Conservation (phyloP, 2,113 vertebrate genomes). For the Bos indicus region DNA sequence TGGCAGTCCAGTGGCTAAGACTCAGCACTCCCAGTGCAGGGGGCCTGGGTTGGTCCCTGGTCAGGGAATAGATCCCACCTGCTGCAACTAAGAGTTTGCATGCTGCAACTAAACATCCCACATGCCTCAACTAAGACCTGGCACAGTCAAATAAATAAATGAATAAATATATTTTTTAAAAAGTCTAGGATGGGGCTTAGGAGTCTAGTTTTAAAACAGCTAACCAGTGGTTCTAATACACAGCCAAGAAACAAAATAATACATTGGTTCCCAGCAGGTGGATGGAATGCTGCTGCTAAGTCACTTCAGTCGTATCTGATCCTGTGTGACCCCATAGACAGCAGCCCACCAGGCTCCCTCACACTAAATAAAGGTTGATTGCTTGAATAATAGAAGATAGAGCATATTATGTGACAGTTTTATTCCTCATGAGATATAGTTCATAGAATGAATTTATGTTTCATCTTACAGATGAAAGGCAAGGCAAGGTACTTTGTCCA, state of each 20-base stretch:
- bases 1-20: not conserved
- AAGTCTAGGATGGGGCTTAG: not conserved
- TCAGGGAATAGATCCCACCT: not conserved
- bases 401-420: not conserved
- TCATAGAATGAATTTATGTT: not conserved
- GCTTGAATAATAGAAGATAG: not conserved
- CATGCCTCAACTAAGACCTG: not conserved
- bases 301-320: not conserved
- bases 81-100: not conserved
- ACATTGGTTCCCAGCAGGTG: not conserved
- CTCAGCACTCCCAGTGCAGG: not conserved
- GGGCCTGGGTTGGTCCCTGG: not conserved
- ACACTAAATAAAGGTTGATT: not conserved
- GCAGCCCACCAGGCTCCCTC: not conserved
- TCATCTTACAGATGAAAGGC: slow-evolving; percentile 7
- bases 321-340: not conserved
- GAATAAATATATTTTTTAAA: not conserved
- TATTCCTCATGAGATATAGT: not conserved
- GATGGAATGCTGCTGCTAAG: not conserved
- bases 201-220: not conserved
- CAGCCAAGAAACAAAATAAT: not conserved
- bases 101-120: not conserved
- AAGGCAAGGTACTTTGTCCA: not conserved
- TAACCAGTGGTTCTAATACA: not conserved
- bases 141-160: not conserved